These are phyloP conservation scores for Eilema depressum DNA, from an alignment of 2,888 invertebrate genomes.

Conservation along the genomic window DNA sequence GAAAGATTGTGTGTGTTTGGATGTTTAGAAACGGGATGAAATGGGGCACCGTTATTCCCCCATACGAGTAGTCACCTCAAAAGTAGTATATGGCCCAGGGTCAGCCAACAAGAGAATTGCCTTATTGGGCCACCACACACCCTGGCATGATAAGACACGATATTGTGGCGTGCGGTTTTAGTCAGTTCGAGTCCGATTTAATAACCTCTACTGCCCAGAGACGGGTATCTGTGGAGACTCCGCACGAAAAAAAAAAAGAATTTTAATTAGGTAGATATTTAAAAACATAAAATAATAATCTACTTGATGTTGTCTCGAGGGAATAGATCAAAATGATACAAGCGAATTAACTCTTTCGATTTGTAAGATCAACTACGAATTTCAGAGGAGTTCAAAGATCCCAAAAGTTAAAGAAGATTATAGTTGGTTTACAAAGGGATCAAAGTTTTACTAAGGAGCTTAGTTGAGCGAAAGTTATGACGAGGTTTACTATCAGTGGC, in stretches of 20 bases:
- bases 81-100: too few species aligned
- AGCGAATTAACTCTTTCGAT: not conserved
- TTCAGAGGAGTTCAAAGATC: conserved; percentile 2
- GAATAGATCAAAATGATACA: not conserved
- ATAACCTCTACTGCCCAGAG: too few species aligned
- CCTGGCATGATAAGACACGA: too few species aligned
- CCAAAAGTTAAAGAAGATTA: conserved; percentile 7
- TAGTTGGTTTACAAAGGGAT: conserved; percentile 3
- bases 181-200: too few species aligned
- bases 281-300: not conserved
- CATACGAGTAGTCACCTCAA: too few species aligned
- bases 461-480: not conserved
- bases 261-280: too few species aligned
- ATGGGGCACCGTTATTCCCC: too few species aligned
- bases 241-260: too few species aligned
- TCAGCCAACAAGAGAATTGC: too few species aligned
- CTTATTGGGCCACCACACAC: too few species aligned
- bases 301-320: not conserved
- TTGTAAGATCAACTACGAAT: not conserved
- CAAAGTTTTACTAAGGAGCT: conserved; percentile 9
- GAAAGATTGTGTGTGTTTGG: not conserved
- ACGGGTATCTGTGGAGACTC: too few species aligned
- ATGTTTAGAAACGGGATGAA: not conserved
- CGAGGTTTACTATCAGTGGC: not conserved
- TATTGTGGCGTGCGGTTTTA: too few species aligned